Conservation (phyloP, 64 coral and sea anemone species). For the Montipora cactus region DNA sequence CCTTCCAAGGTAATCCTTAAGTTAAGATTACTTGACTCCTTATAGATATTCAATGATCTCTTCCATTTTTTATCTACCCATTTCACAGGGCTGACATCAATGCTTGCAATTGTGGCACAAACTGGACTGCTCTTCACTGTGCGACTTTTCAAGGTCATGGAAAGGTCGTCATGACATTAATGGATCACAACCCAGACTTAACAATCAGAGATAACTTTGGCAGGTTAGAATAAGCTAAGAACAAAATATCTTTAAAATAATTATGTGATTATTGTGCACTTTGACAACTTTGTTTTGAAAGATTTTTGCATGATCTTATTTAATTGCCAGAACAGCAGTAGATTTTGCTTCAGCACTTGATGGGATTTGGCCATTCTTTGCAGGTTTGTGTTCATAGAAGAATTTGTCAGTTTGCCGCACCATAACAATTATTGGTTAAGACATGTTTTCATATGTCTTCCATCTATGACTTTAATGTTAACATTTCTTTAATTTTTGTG, state of each 20-base stretch:
- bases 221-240: conserved; percentile 42
- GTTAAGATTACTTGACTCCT: no score
- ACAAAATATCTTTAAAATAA: not conserved
- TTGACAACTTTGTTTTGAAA: not conserved
- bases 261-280: not conserved
- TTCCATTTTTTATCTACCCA: not conserved
- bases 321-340: conserved; percentile 76
- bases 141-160: conserved; percentile 95
- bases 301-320: not conserved
- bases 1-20: no score
- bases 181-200: conserved; percentile 75
- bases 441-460: no score
- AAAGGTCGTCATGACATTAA: conserved; percentile 88
- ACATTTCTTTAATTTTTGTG: no score
- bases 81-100: conserved; percentile 75
- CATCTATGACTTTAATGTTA: no score
- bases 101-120: conserved; percentile 81
- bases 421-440: no score
- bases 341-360: conserved; percentile 98
- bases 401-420: not conserved
- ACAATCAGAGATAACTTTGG: conserved; percentile 70
- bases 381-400: conserved; percentile 57
- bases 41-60: not conserved
- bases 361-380: conserved; percentile 95
- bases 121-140: conserved; percentile 90